Evolutionary conservation across 2,888 invertebrate genomes (phyloP), one percentile per base, ranked within the genome.

Genomic region (Biston stratarius): DNA sequence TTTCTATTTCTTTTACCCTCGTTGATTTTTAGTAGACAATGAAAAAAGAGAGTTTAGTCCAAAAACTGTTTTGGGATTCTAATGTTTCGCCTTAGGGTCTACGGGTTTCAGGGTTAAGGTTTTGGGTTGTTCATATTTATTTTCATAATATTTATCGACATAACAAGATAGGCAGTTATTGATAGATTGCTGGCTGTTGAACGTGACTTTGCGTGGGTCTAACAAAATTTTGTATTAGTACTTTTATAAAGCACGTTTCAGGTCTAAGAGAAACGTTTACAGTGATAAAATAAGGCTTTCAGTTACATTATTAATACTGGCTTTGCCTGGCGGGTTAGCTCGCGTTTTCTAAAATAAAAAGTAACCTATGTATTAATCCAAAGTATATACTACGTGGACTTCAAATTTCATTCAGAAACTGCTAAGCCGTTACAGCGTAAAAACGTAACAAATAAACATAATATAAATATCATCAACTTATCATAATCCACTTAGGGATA

Each of bases 41-140:
- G 14, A 47, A 36, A 24, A 33, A 10, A 47, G 24, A 42, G 8
- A 33, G 48, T 12, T 33, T 36, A 40, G 61, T 40, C 53, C 15
- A 8, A 24, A 36, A 52, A 53, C 53, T 66, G 61, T 57, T 66
- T 66, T 66, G 38, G 49, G 49, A 61, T 61, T 47, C 40, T 66
- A 61, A 66, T 66, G 44, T 8, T 38, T 40, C 5, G 67, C 62
- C 53, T 52, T n/a, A 42, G 42, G 65, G 51, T 47, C 15, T 47
- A 24, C 15, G 49, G 51, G 11, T 47, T 14, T 15, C 49, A 40
- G 47, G 56, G 66, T 52, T 61, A 56, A 61, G 56, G 38, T 42
- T 48, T 34, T 1, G 24, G 15, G 12, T 12, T 48, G 59, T 51
- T 49, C 49, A 59, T 14, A 49, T 49, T 42, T 49, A 24, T 42